A percentile compares a stretch with the other conserved stretches of the same genome.
These are phyloP conservation scores for Philereme transversata DNA, from an alignment of 2,888 invertebrate species.

Conservation along the genomic window DNA sequence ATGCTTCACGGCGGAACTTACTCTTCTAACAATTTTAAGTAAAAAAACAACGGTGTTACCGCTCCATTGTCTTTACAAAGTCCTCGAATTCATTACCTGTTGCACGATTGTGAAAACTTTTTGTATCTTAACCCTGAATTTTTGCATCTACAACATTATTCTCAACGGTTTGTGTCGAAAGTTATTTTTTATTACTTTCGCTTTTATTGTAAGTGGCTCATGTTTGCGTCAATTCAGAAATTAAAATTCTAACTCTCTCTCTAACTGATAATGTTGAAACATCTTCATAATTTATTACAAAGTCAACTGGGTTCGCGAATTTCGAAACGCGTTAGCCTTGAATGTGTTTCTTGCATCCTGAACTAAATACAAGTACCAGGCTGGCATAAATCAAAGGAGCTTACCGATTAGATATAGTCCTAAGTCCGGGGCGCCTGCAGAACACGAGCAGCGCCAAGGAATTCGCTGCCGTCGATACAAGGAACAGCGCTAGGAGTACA, in stretches of 20 bases:
- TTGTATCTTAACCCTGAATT: constrained; percentile 37
- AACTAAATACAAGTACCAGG: constrained; percentile 31
- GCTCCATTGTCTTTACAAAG: constrained; percentile 29
- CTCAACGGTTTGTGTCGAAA: constrained; percentile 44
- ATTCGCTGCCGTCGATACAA: constrained; percentile 89
- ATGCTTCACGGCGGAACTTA: constrained; percentile 48
- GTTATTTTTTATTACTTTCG: constrained; percentile 53
- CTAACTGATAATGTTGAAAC: constrained; percentile 31
- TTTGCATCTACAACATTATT: constrained; percentile 42
- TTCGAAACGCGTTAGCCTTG: constrained; percentile 42
- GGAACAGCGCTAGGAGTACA: constrained; percentile 80
- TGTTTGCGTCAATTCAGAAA: constrained; percentile 43
- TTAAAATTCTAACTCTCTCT: constrained; percentile 33
- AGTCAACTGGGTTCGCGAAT: constrained; percentile 35
- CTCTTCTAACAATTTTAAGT: constrained; percentile 21
- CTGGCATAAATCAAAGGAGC: constrained; percentile 42
- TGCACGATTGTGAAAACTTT: constrained; percentile 31
- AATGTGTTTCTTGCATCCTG: constrained; percentile 35
- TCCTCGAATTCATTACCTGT: constrained; percentile 28
- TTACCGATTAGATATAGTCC: constrained; percentile 92
- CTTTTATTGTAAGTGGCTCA: constrained; percentile 44
- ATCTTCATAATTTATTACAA: constrained; percentile 33
- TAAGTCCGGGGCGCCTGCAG: constrained; percentile 87
- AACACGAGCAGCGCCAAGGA: constrained; percentile 89
- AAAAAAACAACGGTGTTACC: constrained; percentile 20